Evolutionary conservation across 2,888 invertebrate species (phyloP), one percentile per base, ranked within the genome.

Genomic region (Orchesella flavescens): DNA sequence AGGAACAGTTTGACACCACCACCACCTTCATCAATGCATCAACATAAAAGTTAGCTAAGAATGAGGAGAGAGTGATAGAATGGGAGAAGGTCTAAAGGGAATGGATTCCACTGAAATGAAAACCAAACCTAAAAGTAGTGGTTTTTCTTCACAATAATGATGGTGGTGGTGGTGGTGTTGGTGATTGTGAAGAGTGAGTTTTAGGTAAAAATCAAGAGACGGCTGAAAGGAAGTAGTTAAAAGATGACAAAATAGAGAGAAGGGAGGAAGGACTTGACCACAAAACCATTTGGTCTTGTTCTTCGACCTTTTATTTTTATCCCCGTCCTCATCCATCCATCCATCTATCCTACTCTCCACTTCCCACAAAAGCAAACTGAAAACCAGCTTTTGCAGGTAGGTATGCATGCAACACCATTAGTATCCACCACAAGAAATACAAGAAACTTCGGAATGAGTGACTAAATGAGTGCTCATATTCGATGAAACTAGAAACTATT

Each of bases 231-330:
- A 80, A 80, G 80, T 80, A 65, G 73, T 80, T 80, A 73, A 74
- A 80, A 68, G 72, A 80, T 79, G 79, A 72, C 79, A 79, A 65
- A 79, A 79, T 53, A 12, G 24, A 71, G 43, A 59, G 15, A 73
- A 65, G 24, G 34, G 59, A 63, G 59, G 69, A 74, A 80, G 61
- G 68, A 82, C 81, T 85, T 87, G 87, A 85, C 86, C 87, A 86
- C 85, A 85, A 84, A 87, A 84, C 83, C 84, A 84, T 86, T 86
- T 87, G 83, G 74, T 69, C 77, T 63, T 85, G 73, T 79, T 75
- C 69, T 34, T 77, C 80, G 53, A 63, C 71, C 63, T 69, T 72
- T 72, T 72, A n/a, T n/a, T n/a, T n/a, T n/a, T n/a, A n/a, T n/a
- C 65, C 68, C 63, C 66, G 10, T 68, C 76, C 63, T 75, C 69